Conservation (phyloP, 2,113 vertebrate species). For the Phyllostomus hastatus region DNA sequence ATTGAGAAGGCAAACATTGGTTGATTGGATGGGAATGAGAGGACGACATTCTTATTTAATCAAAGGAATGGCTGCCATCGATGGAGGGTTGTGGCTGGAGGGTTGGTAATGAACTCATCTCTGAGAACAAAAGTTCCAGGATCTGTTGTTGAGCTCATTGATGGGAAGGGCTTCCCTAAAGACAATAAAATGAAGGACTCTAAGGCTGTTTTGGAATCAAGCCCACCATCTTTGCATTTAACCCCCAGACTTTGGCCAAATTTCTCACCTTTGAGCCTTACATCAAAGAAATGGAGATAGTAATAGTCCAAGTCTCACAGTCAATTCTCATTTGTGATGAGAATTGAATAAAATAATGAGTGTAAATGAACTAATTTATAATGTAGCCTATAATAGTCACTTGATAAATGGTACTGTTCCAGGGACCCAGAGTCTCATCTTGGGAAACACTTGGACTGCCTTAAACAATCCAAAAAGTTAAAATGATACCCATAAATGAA, state of each 20-base stretch:
- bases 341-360: background rate
- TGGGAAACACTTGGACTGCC: background rate
- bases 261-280: background rate
- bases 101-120: background rate
- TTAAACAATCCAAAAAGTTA: background rate
- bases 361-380: background rate
- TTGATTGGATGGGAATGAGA: background rate
- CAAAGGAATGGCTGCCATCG: background rate
- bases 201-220: background rate
- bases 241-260: background rate
- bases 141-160: background rate
- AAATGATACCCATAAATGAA: background rate
- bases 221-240: background rate
- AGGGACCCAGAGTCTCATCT: background rate
- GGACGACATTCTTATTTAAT: background rate
- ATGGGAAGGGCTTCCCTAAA: background rate
- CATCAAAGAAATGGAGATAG: background rate
- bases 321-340: background rate
- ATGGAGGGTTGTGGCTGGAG: background rate
- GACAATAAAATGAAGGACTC: background rate
- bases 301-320: background rate
- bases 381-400: background rate
- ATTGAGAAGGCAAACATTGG: background rate
- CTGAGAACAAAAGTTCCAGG: background rate
- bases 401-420: background rate